Evolutionary conservation across 2,888 invertebrate species (phyloP).

Genomic region (Scaeva pyrastri): DNA sequence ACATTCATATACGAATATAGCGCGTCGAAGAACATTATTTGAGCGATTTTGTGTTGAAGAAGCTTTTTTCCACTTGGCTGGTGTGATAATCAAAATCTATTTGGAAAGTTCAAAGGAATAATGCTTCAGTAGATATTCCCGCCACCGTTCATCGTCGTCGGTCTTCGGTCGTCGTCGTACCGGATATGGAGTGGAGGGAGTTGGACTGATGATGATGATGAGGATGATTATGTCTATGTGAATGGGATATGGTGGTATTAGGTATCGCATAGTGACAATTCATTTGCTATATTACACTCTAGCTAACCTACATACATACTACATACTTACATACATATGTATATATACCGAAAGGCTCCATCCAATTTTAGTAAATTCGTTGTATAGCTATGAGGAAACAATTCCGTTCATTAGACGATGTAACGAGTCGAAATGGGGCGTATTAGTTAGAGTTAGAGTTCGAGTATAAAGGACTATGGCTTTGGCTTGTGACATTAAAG

Average conservation of each 20-base stretch:
- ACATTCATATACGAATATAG: too few species aligned
- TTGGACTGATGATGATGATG: neutral
- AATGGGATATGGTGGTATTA: neutral
- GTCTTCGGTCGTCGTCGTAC: too few species aligned
- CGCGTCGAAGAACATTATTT: neutral
- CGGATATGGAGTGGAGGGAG: slow-evolving; percentile 2
- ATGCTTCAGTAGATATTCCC: slow-evolving; percentile 25
- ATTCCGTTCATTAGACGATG: slow-evolving; percentile 67
- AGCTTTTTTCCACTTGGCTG: slow-evolving; percentile 56
- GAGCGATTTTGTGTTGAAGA: neutral
- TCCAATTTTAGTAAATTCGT: neutral
- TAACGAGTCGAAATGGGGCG: slow-evolving; percentile 48
- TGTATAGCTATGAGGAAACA: slow-evolving; percentile 39
- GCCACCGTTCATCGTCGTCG: too few species aligned
- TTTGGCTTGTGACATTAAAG: slow-evolving; percentile 6
- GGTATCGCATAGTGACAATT: slow-evolving; percentile 46
- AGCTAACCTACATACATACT: too few species aligned
- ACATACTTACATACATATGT: too few species aligned
- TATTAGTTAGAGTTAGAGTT: slow-evolving; percentile 7
- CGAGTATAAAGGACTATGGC: neutral
- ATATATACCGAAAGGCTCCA: too few species aligned
- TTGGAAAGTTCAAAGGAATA: slow-evolving; percentile 42
- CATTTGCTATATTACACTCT: slow-evolving; percentile 27
- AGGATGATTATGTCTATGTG: neutral
- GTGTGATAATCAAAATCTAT: slow-evolving; percentile 73